phyloP scores from a whole-genome alignment of 2,888 invertebrate species.

The Norana najaformis region DNA sequence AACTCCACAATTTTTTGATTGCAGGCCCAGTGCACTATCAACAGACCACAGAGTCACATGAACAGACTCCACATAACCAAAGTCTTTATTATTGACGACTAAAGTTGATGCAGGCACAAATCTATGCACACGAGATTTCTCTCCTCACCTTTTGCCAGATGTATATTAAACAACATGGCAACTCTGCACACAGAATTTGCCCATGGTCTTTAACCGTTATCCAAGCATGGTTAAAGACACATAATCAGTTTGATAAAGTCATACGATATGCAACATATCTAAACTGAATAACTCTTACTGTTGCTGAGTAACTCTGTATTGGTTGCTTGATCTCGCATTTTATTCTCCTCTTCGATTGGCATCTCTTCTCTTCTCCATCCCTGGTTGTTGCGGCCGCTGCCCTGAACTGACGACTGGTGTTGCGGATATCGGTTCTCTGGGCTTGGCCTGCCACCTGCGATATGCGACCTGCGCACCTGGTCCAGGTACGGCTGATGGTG shows the following conservation, averaged over 20 bases:
- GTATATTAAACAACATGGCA: background rate
- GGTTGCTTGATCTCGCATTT: slow-evolving; percentile 28
- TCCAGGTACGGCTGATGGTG: slow-evolving; percentile 15
- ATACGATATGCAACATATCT: background rate
- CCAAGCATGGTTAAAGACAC: background rate
- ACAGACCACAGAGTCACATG: no score
- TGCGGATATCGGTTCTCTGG: background rate
- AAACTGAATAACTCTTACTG: background rate
- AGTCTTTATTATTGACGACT: no score
- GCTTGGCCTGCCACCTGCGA: slow-evolving; percentile 8
- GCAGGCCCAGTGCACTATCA: no score
- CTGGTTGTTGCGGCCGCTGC: background rate
- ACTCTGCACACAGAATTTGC: no score
- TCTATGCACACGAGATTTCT: no score
- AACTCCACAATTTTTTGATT: no score
- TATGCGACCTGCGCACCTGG: background rate
- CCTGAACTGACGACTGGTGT: background rate
- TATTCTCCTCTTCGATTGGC: slow-evolving; percentile 22
- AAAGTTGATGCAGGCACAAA: background rate
- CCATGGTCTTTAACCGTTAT: background rate
- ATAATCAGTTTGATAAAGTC: background rate
- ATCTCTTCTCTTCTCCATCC: slow-evolving; percentile 24
- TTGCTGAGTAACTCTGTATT: slow-evolving; percentile 26
- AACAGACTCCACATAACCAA: no score
- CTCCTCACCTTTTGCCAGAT: background rate